Percentiles rank a stretch among this genome's conserved stretches.
Conservation (phyloP, 1,140 invertebrate species). For the Ptiloglossa arizonensis region DNA sequence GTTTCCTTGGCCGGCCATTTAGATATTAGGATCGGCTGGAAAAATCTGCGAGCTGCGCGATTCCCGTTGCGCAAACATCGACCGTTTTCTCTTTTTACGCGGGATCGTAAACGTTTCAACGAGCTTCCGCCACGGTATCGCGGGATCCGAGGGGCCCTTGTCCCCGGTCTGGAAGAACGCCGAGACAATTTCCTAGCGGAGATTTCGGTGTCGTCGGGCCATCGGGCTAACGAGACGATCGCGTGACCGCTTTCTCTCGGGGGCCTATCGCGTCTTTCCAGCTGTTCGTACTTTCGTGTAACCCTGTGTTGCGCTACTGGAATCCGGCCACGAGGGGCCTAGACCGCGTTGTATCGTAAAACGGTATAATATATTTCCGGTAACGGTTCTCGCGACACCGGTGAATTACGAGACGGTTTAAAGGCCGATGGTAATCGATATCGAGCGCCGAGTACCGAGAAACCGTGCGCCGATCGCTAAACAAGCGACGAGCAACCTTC, state of each 20-base stretch:
- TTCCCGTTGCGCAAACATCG: no score
- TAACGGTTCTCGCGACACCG: no score
- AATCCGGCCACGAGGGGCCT: no score
- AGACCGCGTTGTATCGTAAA: no score
- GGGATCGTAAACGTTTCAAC: neutral
- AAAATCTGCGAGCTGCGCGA: neutral
- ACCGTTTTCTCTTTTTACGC: no score
- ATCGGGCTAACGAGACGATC: neutral
- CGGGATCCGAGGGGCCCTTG: neutral
- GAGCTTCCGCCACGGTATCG: neutral
- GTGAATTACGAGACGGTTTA: no score
- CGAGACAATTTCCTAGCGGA: neutral
- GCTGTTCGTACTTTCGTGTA: neutral
- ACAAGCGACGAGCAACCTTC: no score
- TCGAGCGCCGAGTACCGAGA: no score
- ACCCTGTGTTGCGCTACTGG: no score
- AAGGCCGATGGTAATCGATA: no score
- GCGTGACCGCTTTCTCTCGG: neutral
- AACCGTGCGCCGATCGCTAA: no score
- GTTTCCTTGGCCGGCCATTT: neutral
- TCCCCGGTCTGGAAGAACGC: neutral
- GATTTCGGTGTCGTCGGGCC: neutral
- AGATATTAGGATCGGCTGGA: neutral
- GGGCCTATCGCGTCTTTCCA: conserved; percentile 1
- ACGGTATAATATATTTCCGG: no score